phyloP scores from a whole-genome alignment of 2,888 invertebrate species.

The Drosophila pegasa region DNA sequence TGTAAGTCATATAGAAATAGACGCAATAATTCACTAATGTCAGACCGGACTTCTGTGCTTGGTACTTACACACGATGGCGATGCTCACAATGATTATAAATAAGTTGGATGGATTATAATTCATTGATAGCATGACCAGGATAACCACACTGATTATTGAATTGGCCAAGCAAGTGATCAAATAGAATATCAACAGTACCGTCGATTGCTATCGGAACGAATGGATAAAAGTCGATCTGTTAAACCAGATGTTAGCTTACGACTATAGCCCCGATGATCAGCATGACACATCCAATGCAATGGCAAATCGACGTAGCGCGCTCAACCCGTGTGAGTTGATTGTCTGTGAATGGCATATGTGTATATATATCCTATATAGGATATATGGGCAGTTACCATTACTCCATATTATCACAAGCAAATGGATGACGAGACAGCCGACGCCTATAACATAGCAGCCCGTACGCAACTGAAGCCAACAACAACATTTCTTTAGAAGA shows the following conservation, averaged over 20 bases:
- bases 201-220: conserved; percentile 40
- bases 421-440: conserved; percentile 28
- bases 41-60: neutral
- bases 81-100: fast-evolving
- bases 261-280: conserved; percentile 50
- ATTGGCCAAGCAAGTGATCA: conserved; percentile 59
- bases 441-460: conserved; percentile 36
- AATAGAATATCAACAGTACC: conserved; percentile 54
- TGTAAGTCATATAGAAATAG: conserved; percentile 2
- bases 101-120: fast-evolving
- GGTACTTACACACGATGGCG: conserved; percentile 19
- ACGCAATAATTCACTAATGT: neutral
- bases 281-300: conserved; percentile 55
- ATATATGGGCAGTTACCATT: conserved; percentile 2
- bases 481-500: conserved; percentile 28
- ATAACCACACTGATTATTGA: neutral
- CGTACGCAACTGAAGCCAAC: conserved; percentile 29
- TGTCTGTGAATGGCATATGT: conserved; percentile 8
- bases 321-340: conserved; percentile 24
- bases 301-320: conserved; percentile 66
- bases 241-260: conserved; percentile 42
- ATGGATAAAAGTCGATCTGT: neutral
- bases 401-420: conserved; percentile 1
- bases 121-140: neutral
- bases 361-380: too few relatives aligned